Percentiles rank a stretch among this genome's conserved stretches.
Conservation (phyloP, 2,797 vertebrate genomes). For the Sebastolobus alascanus region DNA sequence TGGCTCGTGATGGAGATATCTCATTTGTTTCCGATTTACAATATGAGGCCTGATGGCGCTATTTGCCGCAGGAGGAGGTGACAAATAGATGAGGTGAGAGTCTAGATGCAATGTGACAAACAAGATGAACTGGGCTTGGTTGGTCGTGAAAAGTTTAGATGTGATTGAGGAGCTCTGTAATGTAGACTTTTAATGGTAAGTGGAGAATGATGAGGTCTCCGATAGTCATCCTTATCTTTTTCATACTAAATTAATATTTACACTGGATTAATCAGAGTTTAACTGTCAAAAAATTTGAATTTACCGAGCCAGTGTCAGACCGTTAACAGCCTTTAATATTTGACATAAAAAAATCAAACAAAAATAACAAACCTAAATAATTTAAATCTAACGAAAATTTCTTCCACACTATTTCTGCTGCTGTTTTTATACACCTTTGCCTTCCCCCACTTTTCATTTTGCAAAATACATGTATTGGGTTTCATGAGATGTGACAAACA, state of each 20-base stretch:
- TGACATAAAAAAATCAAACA: neutral
- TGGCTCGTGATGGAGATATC: constrained; percentile 72
- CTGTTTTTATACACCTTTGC: neutral
- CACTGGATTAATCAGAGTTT: constrained; percentile 16
- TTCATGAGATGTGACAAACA: constrained; percentile 19
- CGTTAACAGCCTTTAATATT: neutral
- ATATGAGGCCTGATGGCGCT: constrained; percentile 60
- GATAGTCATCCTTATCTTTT: constrained; percentile 63
- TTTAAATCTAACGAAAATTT: neutral
- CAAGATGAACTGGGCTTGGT: constrained; percentile 42
- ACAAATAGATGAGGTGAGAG: constrained; percentile 58
- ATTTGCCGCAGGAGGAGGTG: constrained; percentile 47
- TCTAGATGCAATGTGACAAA: constrained; percentile 50
- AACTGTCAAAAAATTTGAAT: neutral
- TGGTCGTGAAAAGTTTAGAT: constrained; percentile 33
- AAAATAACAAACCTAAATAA: neutral
- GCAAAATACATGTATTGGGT: neutral
- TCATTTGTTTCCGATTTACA: constrained; percentile 68
- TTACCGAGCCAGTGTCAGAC: neutral
- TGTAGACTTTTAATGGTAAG: constrained; percentile 57
- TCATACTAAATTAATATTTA: constrained; percentile 77
- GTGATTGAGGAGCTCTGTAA: constrained; percentile 75
- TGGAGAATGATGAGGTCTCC: constrained; percentile 27
- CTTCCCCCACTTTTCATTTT: constrained; percentile 1
- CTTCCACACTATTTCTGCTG: neutral